Conservation (phyloP, 2,113 vertebrate genomes). For the Tupaia chinensis region DNA sequence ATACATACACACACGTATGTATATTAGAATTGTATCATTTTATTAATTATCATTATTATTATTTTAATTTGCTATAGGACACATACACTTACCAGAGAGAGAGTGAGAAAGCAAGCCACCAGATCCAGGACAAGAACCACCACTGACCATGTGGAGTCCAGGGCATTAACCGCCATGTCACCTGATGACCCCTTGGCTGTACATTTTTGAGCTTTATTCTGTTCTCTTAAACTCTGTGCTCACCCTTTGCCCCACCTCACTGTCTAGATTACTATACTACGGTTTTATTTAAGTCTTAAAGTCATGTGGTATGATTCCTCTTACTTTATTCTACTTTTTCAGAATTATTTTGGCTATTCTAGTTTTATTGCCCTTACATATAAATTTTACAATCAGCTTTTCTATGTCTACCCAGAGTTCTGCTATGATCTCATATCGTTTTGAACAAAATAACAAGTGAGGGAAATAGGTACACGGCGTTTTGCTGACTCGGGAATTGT, state of each 20-base stretch:
- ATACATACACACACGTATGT: rapidly evolving
- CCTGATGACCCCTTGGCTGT: neutral
- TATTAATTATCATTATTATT: too few relatives aligned
- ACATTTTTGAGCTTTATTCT: neutral
- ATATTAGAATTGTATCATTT: too few relatives aligned
- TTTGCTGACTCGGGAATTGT: conserved; percentile 24
- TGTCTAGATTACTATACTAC: neutral
- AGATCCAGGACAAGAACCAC: too few relatives aligned
- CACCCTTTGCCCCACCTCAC: neutral
- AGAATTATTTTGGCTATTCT: neutral
- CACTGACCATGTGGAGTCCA: too few relatives aligned
- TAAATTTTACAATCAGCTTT: neutral
- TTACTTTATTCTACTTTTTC: neutral
- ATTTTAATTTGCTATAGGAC: too few relatives aligned
- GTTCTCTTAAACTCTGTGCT: neutral
- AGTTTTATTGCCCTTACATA: neutral
- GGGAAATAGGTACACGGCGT: neutral
- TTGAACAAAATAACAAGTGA: conserved; percentile 27
- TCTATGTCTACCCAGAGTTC: neutral
- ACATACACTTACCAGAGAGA: too few relatives aligned
- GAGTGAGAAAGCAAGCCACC: too few relatives aligned
- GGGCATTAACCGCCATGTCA: too few relatives aligned
- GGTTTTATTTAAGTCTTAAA: neutral
- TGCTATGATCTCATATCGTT: neutral
- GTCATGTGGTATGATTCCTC: neutral